A percentile compares a stretch with the other conserved stretches of the same genome.
Evolutionary conservation across 2,113 vertebrate species (phyloP).

Genomic region (Hiodon tergisus): DNA sequence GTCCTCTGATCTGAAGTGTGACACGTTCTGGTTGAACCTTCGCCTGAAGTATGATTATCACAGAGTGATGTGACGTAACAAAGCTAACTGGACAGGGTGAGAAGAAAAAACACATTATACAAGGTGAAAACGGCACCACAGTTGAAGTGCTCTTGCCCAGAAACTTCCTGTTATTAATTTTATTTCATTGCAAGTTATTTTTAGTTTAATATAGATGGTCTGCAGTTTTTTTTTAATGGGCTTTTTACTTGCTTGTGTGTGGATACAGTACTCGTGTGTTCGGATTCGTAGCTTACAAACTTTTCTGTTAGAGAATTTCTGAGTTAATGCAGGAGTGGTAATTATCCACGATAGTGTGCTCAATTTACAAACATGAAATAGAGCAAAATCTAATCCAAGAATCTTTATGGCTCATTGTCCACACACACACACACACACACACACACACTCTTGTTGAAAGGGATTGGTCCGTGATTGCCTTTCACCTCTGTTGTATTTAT

Average conservation of each 20-base stretch:
- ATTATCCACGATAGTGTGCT: neutral
- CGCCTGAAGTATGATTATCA: neutral
- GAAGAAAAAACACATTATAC: neutral
- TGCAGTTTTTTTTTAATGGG: neutral
- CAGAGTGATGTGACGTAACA: neutral
- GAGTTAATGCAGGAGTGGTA: conserved; percentile 13
- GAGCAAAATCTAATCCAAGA: neutral
- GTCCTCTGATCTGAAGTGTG: neutral
- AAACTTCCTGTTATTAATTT: no score
- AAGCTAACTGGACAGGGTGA: neutral
- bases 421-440: no score
- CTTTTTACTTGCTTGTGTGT: conserved; percentile 5
- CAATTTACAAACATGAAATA: neutral
- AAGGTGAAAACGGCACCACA: neutral
- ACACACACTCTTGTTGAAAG: no score
- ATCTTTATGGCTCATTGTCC: conserved; percentile 1
- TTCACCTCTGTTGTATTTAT: neutral
- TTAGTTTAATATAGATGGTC: neutral
- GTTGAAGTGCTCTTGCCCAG: neutral
- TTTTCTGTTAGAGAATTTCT: neutral
- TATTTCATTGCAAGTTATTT: no score
- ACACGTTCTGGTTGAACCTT: neutral
- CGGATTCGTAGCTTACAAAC: conserved; percentile 27
- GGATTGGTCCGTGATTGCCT: no score
- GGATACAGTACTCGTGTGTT: conserved; percentile 21